Base-by-base conservation (phyloP, 2,888 invertebrate genomes). In the Flexamia atlantica region DNA sequence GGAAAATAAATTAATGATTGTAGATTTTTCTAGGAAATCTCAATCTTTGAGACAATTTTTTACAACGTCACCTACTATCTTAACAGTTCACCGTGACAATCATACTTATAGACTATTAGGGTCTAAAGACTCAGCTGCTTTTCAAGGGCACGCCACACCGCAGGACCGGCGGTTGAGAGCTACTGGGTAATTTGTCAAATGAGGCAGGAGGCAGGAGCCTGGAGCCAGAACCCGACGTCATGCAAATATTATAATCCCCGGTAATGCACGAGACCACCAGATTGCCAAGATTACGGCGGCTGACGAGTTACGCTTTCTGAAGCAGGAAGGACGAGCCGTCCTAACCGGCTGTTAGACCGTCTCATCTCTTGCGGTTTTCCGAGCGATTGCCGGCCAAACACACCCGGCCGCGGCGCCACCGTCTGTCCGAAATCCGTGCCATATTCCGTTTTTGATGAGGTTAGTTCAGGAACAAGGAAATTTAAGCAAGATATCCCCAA, bases 371-470 rank as follows among this genome's bases (percentile, higher is more conserved):
- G 64, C 30, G 64, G 64, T 64, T 64, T 64, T 30, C 9, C 30
- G 14, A 30, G 7, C 30, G 28, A 64, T 57, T 57, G 57, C 23
- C 64, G 64, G 30, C 28, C 28, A 25, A 60, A 60, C 25, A 9
- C 25, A 4, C 17, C n/a, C 53, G n/a, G 60, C 14, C 28, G 12
- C 64, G 28, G 64, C 30, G 28, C 30, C 64, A 30, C 23, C 57
- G 20, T 3, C 23, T n/a, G 64, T 0, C 64, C 64, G 12, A 64
- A 64, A 64, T 64, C 12, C 20, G 64, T 64, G 64, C 28, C 28
- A 30, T 64, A 28, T 64, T 30, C 64, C n/a, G 25, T 28, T 64
- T 64, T 14, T 64, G 64, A 64, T 64, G 20, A 53, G 53, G 17
- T 36, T 9, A 36, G 36, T 50, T 5, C 50, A 10, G 4, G 5